Conservation (phyloP, 2,113 vertebrate genomes). For the Peucedramus taeniatus region DNA sequence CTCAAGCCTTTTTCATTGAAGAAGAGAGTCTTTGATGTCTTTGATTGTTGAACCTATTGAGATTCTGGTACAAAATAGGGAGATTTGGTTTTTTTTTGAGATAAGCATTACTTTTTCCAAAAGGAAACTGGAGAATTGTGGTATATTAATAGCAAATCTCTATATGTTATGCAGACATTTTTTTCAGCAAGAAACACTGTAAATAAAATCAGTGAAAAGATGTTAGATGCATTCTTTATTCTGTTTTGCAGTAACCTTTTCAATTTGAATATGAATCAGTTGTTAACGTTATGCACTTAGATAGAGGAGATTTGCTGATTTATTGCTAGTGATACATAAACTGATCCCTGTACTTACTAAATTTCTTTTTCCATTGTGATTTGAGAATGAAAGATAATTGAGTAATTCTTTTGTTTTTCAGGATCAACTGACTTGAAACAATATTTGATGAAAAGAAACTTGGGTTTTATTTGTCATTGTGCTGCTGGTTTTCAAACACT, state of each 20-base stretch:
- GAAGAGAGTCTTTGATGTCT: neutral
- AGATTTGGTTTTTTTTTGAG: neutral
- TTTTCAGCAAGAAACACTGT: neutral
- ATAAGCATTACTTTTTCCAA: neutral
- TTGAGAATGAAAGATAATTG: neutral
- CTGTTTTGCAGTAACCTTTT: neutral
- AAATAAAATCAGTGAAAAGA: neutral
- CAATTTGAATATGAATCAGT: neutral
- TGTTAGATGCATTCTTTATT: neutral
- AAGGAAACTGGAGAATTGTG: neutral
- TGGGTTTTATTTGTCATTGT: neutral
- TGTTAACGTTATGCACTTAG: neutral
- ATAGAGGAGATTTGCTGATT: neutral
- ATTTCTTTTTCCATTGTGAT: neutral
- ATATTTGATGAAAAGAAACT: neutral
- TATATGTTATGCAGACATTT: fast-evolving
- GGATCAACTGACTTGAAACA: neutral
- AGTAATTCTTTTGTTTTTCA: neutral
- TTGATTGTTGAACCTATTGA: neutral
- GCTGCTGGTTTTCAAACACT: neutral
- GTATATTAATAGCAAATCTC: neutral
- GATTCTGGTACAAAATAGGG: neutral
- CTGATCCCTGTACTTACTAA: neutral
- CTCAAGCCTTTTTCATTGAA: neutral
- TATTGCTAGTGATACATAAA: neutral